These are phyloP conservation scores for Accipiter virgatus DNA, from an alignment of 2,113 vertebrate genomes.

Conservation along the genomic window DNA sequence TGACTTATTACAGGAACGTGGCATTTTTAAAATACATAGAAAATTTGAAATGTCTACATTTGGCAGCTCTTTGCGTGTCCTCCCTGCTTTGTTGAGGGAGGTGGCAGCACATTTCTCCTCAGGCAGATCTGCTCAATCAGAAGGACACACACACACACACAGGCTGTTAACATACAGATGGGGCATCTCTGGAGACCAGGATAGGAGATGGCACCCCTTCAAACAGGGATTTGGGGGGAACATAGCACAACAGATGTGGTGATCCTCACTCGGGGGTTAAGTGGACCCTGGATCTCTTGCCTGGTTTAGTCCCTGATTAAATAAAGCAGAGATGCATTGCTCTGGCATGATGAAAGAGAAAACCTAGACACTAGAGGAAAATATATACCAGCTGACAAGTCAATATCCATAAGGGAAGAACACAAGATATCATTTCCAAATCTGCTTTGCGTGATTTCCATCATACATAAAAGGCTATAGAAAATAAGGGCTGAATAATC, in stretches of 20 bases:
- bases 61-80: fast-evolving
- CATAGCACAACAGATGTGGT: not conserved
- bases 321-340: not conserved
- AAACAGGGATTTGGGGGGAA: not conserved
- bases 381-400: not conserved
- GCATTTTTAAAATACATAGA: not conserved
- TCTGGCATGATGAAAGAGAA: not conserved
- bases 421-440: not conserved
- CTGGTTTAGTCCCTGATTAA: not conserved
- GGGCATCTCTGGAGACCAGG: not conserved
- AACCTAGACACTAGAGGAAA: not conserved
- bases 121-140: not conserved
- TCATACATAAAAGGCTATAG: not conserved
- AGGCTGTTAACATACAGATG: not conserved
- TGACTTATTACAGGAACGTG: not conserved
- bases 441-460: not conserved
- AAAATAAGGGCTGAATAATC: not conserved
- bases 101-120: not conserved
- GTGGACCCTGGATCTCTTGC: not conserved
- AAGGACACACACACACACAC: not conserved
- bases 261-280: not conserved
- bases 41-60: fast-evolving
- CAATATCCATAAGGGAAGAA: not conserved
- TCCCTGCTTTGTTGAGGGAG: not conserved
- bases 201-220: not conserved